Base-by-base conservation (phyloP, 2,888 invertebrate genomes). In the Myopa testacea region DNA sequence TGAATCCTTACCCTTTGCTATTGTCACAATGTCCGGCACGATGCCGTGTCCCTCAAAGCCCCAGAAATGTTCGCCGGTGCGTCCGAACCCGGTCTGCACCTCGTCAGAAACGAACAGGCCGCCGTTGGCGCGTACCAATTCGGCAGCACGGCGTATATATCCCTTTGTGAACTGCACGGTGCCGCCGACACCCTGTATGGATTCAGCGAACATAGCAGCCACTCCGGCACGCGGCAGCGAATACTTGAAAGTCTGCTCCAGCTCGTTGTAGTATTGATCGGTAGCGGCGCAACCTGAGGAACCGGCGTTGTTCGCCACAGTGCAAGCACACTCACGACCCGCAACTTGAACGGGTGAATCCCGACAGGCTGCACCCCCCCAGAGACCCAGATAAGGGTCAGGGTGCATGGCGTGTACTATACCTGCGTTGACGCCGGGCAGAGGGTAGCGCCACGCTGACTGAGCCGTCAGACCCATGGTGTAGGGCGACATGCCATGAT, bases 101-200 rank as follows among this genome's bases (percentile, higher is more conserved):
- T 99, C 99, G 90, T 99, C 99, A 5, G 96, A 92, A 78, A 99
- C 93, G 85, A 94, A 96, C 2, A 99, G 83, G 5, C 98, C 99
- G 1, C 98, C 98, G 84, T 94, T 92, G 68, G 93, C 91, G 81
- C 94, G 93, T 0, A 98, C 92, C 67, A 95, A 87, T 38, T 95
- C 93, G 81, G 94, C 94, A 0, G 96, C 96, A 84, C 93, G 93
- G 86, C 93, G 94, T 16, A 99, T 87, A 87, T 95, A 99, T 4
- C 94, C 94, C 86, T 94, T 95, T 0, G 99, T 97, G 86, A 93
- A 98, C 88, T 99, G 99, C 0, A 98, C 95, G 0, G 94, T 91
- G 0, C 99, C 99, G 16, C 98, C 98, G 8, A 98, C 95, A 19
- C 99, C 99, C 90, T 98, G 98, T 82, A 99, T 98, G 0, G 97